A percentile compares a stretch with the other conserved stretches of the same genome.
phyloP scores from a whole-genome alignment of 2,113 vertebrate genomes.

The Regulus satrapa region DNA sequence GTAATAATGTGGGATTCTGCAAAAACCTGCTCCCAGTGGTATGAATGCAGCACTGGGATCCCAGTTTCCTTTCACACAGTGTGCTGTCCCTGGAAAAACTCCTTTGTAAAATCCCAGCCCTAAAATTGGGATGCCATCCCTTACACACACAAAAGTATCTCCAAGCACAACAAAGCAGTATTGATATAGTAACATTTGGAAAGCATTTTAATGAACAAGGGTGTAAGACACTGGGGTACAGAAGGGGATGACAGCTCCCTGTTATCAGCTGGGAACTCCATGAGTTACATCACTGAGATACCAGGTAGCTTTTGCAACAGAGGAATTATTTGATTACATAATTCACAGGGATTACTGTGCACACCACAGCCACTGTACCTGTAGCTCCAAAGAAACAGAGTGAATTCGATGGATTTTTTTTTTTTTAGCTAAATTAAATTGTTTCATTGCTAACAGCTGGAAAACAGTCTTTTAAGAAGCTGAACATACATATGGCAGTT shows the following conservation, averaged over 20 bases:
- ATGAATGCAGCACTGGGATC: background rate
- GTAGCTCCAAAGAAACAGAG: background rate
- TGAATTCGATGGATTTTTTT: background rate
- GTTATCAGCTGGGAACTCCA: background rate
- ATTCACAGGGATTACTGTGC: background rate
- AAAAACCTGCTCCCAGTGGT: background rate
- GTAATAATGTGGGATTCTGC: background rate
- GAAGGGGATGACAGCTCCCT: background rate
- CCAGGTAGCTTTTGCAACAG: background rate
- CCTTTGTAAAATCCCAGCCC: background rate
- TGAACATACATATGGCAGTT: background rate
- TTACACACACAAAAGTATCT: background rate
- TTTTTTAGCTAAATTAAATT: background rate
- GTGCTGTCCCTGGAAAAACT: background rate
- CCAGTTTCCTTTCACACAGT: background rate
- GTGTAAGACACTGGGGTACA: background rate
- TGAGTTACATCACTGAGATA: background rate
- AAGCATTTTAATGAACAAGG: background rate
- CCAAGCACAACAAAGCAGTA: background rate
- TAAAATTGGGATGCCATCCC: background rate
- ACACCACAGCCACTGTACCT: background rate
- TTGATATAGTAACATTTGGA: background rate
- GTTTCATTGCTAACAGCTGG: background rate
- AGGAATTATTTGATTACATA: background rate
- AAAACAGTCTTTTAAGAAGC: background rate